phyloP scores from a whole-genome alignment of 2,797 vertebrate species.

The Tiaroga cobitis region DNA sequence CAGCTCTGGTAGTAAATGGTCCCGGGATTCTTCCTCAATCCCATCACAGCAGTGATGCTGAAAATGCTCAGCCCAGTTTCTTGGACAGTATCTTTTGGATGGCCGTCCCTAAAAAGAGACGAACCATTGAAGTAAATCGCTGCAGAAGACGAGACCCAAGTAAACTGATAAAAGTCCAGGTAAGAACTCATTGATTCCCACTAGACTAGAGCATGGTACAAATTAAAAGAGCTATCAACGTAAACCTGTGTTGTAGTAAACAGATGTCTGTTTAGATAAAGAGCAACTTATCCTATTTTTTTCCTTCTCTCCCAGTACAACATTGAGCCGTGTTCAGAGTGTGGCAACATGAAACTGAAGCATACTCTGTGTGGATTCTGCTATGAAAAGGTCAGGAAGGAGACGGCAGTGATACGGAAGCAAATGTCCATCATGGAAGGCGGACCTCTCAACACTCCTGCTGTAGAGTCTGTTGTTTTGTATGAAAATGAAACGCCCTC shows the following conservation, averaged over 20 bases:
- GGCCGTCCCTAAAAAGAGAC: slow-evolving; percentile 94
- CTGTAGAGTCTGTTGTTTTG: slow-evolving; percentile 84
- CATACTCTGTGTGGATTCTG: slow-evolving; percentile 91
- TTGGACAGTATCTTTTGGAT: slow-evolving; percentile 89
- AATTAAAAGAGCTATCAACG: neutral
- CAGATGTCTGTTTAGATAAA: neutral
- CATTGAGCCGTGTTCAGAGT: slow-evolving; percentile 89
- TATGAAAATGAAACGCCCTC: slow-evolving; percentile 85
- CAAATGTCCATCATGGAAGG: slow-evolving; percentile 86
- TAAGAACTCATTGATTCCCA: slow-evolving; percentile 59
- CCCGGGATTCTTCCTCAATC: slow-evolving; percentile 69
- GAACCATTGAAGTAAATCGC: slow-evolving; percentile 91
- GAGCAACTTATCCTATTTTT: neutral
- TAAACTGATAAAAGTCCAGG: slow-evolving; percentile 87
- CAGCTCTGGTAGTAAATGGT: slow-evolving; percentile 80
- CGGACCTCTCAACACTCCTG: slow-evolving; percentile 82
- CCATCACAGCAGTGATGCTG: slow-evolving; percentile 53
- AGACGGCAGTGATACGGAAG: slow-evolving; percentile 81
- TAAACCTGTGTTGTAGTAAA: neutral
- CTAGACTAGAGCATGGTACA: neutral
- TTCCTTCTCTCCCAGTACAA: slow-evolving; percentile 79
- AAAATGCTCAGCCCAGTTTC: slow-evolving; percentile 62
- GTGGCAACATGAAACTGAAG: slow-evolving; percentile 93
- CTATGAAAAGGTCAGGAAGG: slow-evolving; percentile 85
- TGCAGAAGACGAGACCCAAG: slow-evolving; percentile 83